Base-by-base conservation (phyloP, 2,888 invertebrate species). In the Gnatocerus cornutus region DNA sequence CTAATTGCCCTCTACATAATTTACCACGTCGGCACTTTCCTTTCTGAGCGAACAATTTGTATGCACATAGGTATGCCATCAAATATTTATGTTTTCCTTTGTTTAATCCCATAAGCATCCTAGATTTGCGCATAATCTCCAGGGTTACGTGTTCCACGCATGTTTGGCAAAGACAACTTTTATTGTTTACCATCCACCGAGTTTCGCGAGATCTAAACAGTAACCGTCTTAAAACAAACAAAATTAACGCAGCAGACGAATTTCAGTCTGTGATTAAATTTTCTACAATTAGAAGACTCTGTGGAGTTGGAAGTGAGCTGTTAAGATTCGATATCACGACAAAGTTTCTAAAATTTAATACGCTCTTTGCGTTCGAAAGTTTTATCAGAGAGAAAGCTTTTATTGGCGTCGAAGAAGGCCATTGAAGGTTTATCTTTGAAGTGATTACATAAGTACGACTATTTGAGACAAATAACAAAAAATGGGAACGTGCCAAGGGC, bases 11-110 rank as follows among this genome's bases (percentile, higher is more conserved):
- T 21, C 37, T 56, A 4, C 12, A 56, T 41, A 56, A 41, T 56
- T 14, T 41, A 56, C 14, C 8, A 56, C 12, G 8, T 21, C 27
- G 27, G 48, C 16, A 29, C 27, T 29, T 46, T 9, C 48, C 48
- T 6, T 27, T 6, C n/a, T 13, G 55, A 41, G 21, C 10, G 8
- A 4, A 56, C 56, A 43, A 56, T 41, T 27, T 56, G 56, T 56
- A 56, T 56, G 56, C 56, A 56, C 56, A 56, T 27, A 56, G 43
- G 27, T 43, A 27, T 16, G 12, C 33, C n/a, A 43, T 63, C 27
- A 63, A 63, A 63, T 65, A 65, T 65, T 65, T 65, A 65, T 27
- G 33, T 65, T 63, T 65, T 56, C 56, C 64, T 65, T 65, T 65
- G 64, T 65, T 53, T 65, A 55, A 55, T 65, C 55, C 33, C 55